Percentiles rank a stretch among this genome's conserved stretches.
Conservation (phyloP, 1,140 invertebrate species). For the Listronotus bonariensis region DNA sequence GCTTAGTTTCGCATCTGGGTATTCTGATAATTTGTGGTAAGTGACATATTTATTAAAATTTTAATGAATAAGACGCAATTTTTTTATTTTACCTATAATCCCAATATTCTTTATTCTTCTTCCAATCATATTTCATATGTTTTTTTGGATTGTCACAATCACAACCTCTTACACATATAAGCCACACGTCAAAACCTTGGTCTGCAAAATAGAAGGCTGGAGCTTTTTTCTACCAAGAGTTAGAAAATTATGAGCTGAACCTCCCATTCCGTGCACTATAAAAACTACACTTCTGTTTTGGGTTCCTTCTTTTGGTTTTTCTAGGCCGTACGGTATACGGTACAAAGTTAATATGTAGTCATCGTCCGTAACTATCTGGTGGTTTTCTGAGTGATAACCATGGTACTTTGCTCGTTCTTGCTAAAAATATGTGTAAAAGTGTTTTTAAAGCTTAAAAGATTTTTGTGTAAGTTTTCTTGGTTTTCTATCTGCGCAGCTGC, state of each 20-base stretch:
- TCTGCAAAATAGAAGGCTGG: constrained; percentile 67
- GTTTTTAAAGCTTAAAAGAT: too few relatives aligned
- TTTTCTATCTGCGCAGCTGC: too few relatives aligned
- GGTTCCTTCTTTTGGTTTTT: not conserved
- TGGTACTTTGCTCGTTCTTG: constrained; percentile 18
- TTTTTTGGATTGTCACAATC: constrained; percentile 59
- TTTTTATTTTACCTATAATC: constrained; percentile 29
- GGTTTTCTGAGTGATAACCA: constrained; percentile 18
- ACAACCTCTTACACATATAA: constrained; percentile 69
- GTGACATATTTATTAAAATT: too few relatives aligned
- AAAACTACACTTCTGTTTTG: constrained; percentile 20
- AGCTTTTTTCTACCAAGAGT: constrained; percentile 7
- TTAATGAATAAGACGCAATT: too few relatives aligned
- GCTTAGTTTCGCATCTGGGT: too few relatives aligned
- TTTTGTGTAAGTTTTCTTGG: too few relatives aligned
- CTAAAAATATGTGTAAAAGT: too few relatives aligned
- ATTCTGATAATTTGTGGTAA: too few relatives aligned
- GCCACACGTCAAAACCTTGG: constrained; percentile 76
- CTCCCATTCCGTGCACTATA: constrained; percentile 27
- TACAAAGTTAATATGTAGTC: constrained; percentile 18
- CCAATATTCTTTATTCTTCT: constrained; percentile 20
- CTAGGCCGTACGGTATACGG: constrained; percentile 5
- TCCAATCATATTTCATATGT: constrained; percentile 38
- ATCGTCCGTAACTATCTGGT: constrained; percentile 15
- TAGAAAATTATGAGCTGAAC: constrained; percentile 9